These are phyloP conservation scores for Macrotrachela quadricornifera DNA, from an alignment of 1,140 invertebrate species.

Conservation along the genomic window DNA sequence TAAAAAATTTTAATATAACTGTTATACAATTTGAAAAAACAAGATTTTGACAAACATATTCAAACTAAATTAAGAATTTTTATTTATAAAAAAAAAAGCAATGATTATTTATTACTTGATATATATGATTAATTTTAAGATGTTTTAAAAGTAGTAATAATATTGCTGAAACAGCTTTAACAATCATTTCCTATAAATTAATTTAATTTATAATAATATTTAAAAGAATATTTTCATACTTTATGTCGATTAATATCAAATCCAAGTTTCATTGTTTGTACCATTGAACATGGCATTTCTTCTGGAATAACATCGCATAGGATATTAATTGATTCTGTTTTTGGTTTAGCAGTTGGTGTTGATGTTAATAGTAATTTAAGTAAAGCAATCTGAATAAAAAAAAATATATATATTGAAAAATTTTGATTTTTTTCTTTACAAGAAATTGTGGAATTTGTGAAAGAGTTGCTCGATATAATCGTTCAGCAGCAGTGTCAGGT, in stretches of 20 bases:
- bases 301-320: conserved; percentile 86
- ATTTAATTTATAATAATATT: background rate
- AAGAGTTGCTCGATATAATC: conserved; percentile 68
- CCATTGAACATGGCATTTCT: conserved; percentile 77
- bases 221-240: conserved; percentile 4
- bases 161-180: conserved; percentile 86
- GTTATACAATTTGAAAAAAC: conserved; percentile 99
- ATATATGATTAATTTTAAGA: conserved; percentile 96
- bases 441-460: conserved; percentile 83
- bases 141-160: conserved; percentile 80
- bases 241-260: conserved; percentile 95
- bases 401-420: background rate
- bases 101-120: conserved; percentile 32
- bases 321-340: conserved; percentile 93
- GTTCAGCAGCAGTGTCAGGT: conserved; percentile 54
- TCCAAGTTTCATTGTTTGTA: conserved; percentile 86
- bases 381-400: conserved; percentile 47
- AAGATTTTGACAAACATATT: conserved; percentile 93
- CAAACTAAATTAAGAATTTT: conserved; percentile 40
- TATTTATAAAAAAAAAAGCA: too few relatives aligned
- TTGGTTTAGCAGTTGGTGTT: conserved; percentile 86
- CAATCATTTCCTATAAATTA: conserved; percentile 55
- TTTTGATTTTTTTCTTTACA: conserved; percentile 23
- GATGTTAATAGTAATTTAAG: conserved; percentile 89
- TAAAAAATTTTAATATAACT: conserved; percentile 91